Conservation (phyloP, 1,140 invertebrate genomes). For the Megalonaias nervosa region DNA sequence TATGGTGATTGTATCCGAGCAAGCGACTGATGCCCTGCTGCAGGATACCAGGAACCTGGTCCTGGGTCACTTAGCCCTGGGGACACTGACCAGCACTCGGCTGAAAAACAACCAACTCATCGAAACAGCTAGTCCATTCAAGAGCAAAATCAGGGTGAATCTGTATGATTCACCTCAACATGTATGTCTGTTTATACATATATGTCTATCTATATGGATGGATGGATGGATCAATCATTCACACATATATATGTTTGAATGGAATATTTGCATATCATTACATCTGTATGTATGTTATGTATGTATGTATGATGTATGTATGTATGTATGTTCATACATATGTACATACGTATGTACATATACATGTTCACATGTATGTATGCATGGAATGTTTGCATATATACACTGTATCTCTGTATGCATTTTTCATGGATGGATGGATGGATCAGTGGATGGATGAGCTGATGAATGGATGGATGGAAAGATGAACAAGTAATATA, state of each 20-base stretch:
- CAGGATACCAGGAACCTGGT: conserved; percentile 52
- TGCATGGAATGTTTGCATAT: too few relatives aligned
- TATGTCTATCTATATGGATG: conserved; percentile 2
- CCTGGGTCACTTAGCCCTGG: conserved; percentile 68
- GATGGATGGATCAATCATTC: too few relatives aligned
- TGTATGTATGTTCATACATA: too few relatives aligned
- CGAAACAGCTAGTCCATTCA: conserved; percentile 72
- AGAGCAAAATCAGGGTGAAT: conserved; percentile 75
- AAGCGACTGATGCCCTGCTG: conserved; percentile 37
- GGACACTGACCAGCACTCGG: conserved; percentile 61
- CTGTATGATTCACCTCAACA: conserved; percentile 73
- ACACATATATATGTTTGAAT: background rate
- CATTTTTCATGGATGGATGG: too few relatives aligned
- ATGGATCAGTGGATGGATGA: too few relatives aligned
- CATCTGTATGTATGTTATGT: background rate
- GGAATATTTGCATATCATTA: background rate
- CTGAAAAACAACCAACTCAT: conserved; percentile 70
- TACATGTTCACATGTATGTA: too few relatives aligned
- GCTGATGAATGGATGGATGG: too few relatives aligned
- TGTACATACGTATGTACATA: too few relatives aligned
- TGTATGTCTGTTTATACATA: conserved; percentile 55
- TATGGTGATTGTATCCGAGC: conserved; percentile 54
- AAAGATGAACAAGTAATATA: background rate
- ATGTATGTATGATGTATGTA: background rate
- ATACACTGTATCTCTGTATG: too few relatives aligned